Conservation (phyloP, 1,140 invertebrate genomes). For the Euschistus heros region DNA sequence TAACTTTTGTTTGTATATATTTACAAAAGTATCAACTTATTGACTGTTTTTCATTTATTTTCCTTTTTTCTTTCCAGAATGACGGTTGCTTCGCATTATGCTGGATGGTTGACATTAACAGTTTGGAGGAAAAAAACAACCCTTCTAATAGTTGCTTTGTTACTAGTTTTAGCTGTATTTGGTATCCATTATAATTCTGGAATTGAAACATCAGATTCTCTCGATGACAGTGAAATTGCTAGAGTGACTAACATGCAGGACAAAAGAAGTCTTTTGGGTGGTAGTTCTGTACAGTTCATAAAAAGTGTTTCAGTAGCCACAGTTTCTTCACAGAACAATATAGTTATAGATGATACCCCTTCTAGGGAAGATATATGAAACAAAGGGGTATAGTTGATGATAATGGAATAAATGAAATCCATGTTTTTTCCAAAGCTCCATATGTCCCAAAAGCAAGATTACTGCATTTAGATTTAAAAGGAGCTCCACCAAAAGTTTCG, state of each 20-base stretch:
- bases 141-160: slow-evolving; percentile 27
- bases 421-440: not conserved
- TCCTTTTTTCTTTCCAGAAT: slow-evolving; percentile 16
- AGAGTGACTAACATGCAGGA: slow-evolving; percentile 19
- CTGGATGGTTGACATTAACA: slow-evolving; percentile 31
- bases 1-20: too few species aligned
- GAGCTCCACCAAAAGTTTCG: slow-evolving; percentile 65
- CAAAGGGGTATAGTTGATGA: not conserved
- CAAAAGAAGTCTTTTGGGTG: slow-evolving; percentile 22
- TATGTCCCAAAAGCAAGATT: slow-evolving; percentile 34
- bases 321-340: not conserved
- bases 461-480: slow-evolving; percentile 84
- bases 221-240: slow-evolving; percentile 18
- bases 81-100: slow-evolving; percentile 30
- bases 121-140: slow-evolving; percentile 34
- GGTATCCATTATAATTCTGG: slow-evolving; percentile 33
- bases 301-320: slow-evolving; percentile 10
- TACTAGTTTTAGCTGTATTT: slow-evolving; percentile 29
- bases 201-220: slow-evolving; percentile 8
- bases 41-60: not conserved
- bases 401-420: not conserved
- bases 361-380: not conserved
- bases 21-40: not conserved
- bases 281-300: slow-evolving; percentile 19
- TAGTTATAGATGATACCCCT: not conserved